Conservation (phyloP, 2,888 invertebrate species). For the Syritta pipiens region DNA sequence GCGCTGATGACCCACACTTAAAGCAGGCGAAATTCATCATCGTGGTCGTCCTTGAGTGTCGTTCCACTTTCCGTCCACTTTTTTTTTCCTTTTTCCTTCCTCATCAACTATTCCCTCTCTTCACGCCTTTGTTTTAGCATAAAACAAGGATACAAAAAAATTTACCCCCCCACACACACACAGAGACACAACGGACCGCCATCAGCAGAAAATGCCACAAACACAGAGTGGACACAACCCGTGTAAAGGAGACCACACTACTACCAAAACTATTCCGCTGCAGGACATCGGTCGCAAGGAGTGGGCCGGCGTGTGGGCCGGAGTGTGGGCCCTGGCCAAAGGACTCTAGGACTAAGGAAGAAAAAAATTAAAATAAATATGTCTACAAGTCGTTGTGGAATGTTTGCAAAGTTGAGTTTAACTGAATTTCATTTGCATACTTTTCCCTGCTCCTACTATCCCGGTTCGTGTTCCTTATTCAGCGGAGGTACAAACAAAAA, state of each 20-base stretch:
- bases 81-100: too few species aligned
- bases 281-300: too few species aligned
- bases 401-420: conserved; percentile 45
- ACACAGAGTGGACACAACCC: conserved; percentile 16
- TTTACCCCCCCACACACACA: not conserved
- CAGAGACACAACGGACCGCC: conserved; percentile 4
- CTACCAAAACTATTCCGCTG: too few species aligned
- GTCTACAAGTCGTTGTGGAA: conserved; percentile 40
- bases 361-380: conserved; percentile 44
- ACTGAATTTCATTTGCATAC: conserved; percentile 59
- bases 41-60: conserved; percentile 47
- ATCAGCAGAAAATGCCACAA: conserved; percentile 42
- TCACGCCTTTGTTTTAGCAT: conserved; percentile 24
- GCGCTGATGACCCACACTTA: conserved; percentile 56
- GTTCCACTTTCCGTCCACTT: too few species aligned
- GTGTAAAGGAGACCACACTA: conserved; percentile 18
- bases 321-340: too few species aligned
- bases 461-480: too few species aligned
- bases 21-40: conserved; percentile 47
- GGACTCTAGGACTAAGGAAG: too few species aligned
- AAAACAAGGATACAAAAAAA: conserved; percentile 1
- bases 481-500: not conserved
- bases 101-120: conserved; percentile 37
- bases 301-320: too few species aligned
- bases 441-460: too few species aligned